phyloP scores from a whole-genome alignment of 2,113 vertebrate species.

The Rhabdomys dilectus region DNA sequence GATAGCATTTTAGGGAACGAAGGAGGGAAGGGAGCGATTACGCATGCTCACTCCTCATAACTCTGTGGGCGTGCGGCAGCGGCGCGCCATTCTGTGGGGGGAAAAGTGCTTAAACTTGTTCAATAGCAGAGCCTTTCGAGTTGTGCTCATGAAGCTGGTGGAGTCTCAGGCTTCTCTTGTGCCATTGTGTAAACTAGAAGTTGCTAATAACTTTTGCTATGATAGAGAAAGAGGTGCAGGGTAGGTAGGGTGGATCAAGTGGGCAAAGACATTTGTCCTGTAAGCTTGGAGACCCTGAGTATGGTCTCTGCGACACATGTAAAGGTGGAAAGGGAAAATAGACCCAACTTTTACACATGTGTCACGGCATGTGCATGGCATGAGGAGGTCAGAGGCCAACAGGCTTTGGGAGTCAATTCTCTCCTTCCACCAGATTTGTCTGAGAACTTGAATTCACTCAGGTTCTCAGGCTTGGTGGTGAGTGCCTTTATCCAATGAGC shows the following conservation, averaged over 20 bases:
- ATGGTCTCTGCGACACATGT: neutral
- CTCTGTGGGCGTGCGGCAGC: neutral
- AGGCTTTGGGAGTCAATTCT: neutral
- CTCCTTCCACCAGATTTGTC: neutral
- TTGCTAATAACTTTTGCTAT: neutral
- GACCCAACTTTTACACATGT: neutral
- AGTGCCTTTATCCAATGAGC: neutral
- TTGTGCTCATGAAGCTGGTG: neutral
- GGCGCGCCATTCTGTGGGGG: neutral
- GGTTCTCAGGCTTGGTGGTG: too few species aligned
- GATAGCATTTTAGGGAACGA: neutral
- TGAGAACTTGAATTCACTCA: neutral
- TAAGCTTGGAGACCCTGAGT: neutral
- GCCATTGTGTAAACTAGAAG: neutral
- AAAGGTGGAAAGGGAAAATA: neutral
- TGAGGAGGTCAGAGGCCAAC: neutral
- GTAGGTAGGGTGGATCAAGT: neutral
- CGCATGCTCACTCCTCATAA: neutral
- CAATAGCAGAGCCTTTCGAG: neutral
- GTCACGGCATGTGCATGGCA: neutral
- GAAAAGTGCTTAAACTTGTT: neutral
- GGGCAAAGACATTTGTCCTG: neutral
- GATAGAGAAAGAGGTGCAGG: neutral
- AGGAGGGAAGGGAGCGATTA: accelerated
- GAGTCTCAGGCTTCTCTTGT: neutral